Evolutionary conservation across 1,140 invertebrate species (phyloP).

Genomic region (Colletes gigas): DNA sequence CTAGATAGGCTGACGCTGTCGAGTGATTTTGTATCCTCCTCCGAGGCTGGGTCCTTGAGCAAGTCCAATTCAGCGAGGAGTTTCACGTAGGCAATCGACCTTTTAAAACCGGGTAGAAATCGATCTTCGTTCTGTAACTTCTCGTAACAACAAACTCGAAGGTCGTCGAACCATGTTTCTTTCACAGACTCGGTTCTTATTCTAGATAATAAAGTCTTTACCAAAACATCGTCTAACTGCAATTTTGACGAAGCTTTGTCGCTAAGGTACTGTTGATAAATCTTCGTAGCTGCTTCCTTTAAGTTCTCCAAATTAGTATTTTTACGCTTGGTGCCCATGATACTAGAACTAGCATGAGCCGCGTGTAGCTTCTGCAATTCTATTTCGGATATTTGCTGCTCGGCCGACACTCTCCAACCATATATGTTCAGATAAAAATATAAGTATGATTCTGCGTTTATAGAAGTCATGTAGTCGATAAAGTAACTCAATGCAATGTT

Average conservation of each 20-base stretch:
- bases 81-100: slow-evolving; percentile 86
- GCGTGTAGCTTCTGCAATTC: slow-evolving; percentile 81
- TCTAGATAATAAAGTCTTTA: slow-evolving; percentile 85
- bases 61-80: slow-evolving; percentile 90
- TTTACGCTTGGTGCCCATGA: slow-evolving; percentile 66
- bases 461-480: slow-evolving; percentile 89
- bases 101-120: slow-evolving; percentile 87
- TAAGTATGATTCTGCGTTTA: slow-evolving; percentile 88
- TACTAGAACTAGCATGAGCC: slow-evolving; percentile 61
- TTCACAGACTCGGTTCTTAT: slow-evolving; percentile 85
- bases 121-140: slow-evolving; percentile 85
- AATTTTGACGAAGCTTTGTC: slow-evolving; percentile 87
- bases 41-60: slow-evolving; percentile 82
- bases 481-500: slow-evolving; percentile 91
- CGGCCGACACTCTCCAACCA: slow-evolving; percentile 89
- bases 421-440: slow-evolving; percentile 93
- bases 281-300: slow-evolving; percentile 88
- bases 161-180: slow-evolving; percentile 92
- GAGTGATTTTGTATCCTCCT: slow-evolving; percentile 83
- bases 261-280: slow-evolving; percentile 92
- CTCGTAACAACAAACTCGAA: slow-evolving; percentile 87
- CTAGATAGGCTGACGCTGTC: slow-evolving; percentile 80
- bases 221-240: slow-evolving; percentile 84
- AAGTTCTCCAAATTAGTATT: slow-evolving; percentile 83
- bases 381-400: slow-evolving; percentile 87